Base-by-base conservation (phyloP, 2,797 vertebrate species). In the Clarias pachynema region DNA sequence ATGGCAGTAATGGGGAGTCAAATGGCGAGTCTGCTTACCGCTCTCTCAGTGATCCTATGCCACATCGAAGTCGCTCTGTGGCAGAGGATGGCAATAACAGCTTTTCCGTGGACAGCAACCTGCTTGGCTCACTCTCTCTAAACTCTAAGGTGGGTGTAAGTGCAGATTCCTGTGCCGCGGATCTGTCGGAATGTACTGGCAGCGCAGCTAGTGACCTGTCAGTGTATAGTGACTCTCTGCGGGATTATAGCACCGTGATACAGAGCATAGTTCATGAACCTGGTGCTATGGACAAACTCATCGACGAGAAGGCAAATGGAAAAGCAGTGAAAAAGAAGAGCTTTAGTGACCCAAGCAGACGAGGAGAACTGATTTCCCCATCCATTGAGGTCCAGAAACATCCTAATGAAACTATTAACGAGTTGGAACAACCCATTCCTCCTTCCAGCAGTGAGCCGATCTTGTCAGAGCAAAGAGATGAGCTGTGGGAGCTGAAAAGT, bases 41-140 rank as follows among this genome's bases (percentile, higher is more conserved):
- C 60, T 99, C 98, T 26, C 93, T 99, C 26, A 99, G 98, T 2
- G 98, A 99, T 92, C 98, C 98, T n/a, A 99, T 99, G 96, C 98
- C 98, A 62, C 97, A 99, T 89, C 94, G 97, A n/a, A 82, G 94
- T 74, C 92, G 95, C 80, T 94, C 96, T 0, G 89, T 95, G 81
- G 85, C 94, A 0, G 97, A 97, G 86, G 97, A 98, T 40, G 91
- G 92, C 2, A 92, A 88, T 84, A 93, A 87, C 84, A 96, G 91
- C 26, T 99, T 97, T 91, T 95, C 93, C 0, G 93, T 99, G 0
- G 98, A 99, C 92, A 99, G 98, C 92, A 99, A 99, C 91, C 92
- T 99, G 56, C 93, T 99, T 86, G 96, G 97, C 29, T 98, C 98
- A 0, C 91, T 99, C 57, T 97, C 97, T 0, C 86, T 97, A 85